phyloP scores from a whole-genome alignment of 2,113 vertebrate species.

The Etheostoma spectabile region DNA sequence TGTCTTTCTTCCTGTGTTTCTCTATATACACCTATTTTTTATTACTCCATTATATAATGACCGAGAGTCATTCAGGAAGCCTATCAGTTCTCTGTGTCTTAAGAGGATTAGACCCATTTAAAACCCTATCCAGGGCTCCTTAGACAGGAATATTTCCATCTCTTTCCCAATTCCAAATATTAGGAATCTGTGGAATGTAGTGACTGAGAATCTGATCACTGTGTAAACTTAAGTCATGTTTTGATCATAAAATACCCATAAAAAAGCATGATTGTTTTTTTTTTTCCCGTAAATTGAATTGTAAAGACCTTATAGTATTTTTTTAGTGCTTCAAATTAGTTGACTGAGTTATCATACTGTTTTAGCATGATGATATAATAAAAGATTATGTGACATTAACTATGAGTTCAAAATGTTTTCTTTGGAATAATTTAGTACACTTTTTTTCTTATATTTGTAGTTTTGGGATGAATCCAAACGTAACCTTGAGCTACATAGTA shows the following conservation, averaged over 20 bases:
- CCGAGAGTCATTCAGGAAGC: background rate
- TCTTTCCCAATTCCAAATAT: background rate
- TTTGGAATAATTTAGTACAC: no score
- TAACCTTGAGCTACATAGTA: background rate
- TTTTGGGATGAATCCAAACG: background rate
- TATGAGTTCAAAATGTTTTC: background rate
- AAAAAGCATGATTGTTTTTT: background rate
- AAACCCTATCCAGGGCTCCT: background rate
- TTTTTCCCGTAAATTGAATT: background rate
- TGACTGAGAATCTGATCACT: background rate
- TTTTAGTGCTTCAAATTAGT: no score
- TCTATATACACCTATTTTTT: background rate
- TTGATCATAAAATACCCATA: background rate
- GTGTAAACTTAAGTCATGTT: background rate
- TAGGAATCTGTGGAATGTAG: constrained; percentile 4
- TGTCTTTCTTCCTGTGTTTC: constrained; percentile 20
- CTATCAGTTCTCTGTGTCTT: background rate
- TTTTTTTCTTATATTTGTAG: background rate
- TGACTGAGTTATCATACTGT: background rate
- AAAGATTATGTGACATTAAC: background rate
- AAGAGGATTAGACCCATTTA: constrained; percentile 19
- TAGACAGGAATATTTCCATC: background rate
- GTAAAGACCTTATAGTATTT: background rate
- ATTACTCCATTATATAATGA: constrained; percentile 10
- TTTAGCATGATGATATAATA: background rate